A percentile compares a stretch with the other conserved stretches of the same genome.
These are phyloP conservation scores for Elysia crispata DNA, from an alignment of 2,888 invertebrate genomes.

Conservation along the genomic window DNA sequence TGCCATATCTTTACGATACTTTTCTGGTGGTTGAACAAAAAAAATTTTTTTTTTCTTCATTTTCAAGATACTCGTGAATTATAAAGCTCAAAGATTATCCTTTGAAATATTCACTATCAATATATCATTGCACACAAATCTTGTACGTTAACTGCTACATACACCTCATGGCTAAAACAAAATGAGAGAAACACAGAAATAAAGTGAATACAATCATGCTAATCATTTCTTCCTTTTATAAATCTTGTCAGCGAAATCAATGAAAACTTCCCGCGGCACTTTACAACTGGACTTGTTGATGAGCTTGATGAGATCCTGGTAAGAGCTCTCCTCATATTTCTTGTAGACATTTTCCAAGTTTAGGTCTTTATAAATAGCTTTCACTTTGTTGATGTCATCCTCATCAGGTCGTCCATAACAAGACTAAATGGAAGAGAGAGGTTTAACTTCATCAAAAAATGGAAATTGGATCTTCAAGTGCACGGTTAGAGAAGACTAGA, in stretches of 20 bases:
- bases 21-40: too few species aligned
- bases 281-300: conserved; percentile 65
- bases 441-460: neutral
- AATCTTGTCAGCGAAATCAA: conserved; percentile 73
- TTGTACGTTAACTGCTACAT: too few species aligned
- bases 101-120: too few species aligned
- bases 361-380: conserved; percentile 70
- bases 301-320: conserved; percentile 63
- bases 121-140: too few species aligned
- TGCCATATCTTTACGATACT: too few species aligned
- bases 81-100: too few species aligned
- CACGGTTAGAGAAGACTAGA: too few species aligned
- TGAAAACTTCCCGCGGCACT: conserved; percentile 73
- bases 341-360: conserved; percentile 65
- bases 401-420: conserved; percentile 72
- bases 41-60: too few species aligned
- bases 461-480: neutral
- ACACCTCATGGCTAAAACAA: too few species aligned
- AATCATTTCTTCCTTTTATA: conserved; percentile 75
- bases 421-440: conserved; percentile 58
- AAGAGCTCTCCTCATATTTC: conserved; percentile 75
- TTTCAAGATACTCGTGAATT: too few species aligned
- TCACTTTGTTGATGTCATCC: conserved; percentile 69
- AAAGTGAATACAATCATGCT: neutral
- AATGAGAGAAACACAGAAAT: too few species aligned